Evolutionary conservation across 2,888 invertebrate genomes (phyloP).

Genomic region (Lasioglossum pauxillum): DNA sequence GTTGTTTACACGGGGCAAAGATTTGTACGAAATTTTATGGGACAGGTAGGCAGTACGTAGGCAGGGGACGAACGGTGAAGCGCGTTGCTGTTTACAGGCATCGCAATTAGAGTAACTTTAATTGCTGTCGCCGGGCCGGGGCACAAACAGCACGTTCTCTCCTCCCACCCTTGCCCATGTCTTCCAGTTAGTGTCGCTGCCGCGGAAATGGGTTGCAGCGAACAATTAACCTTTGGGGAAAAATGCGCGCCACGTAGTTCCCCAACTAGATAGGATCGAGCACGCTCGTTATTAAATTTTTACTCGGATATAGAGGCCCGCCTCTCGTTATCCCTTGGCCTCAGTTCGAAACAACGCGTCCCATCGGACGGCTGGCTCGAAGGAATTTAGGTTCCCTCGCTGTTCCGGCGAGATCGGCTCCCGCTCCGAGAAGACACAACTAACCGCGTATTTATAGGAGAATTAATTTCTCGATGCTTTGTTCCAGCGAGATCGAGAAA

Average conservation of each 20-base stretch:
- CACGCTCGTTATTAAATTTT: constrained; percentile 34
- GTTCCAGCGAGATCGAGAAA: neutral
- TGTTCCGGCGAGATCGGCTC: neutral
- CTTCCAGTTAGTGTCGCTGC: constrained; percentile 20
- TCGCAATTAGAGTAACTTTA: constrained; percentile 61
- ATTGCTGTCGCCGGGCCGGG: constrained; percentile 40
- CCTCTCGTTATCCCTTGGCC: constrained; percentile 30
- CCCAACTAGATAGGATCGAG: constrained; percentile 23
- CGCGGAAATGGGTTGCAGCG: constrained; percentile 26
- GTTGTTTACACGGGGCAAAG: constrained; percentile 3
- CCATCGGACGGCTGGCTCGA: neutral
- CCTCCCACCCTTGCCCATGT: neutral
- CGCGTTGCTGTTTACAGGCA: constrained; percentile 47
- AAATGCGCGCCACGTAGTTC: constrained; percentile 8
- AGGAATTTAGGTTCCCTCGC: neutral
- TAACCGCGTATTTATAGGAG: neutral
- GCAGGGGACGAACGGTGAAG: neutral
- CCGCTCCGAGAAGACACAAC: neutral
- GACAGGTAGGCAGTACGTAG: neutral
- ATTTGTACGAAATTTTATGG: constrained; percentile 9
- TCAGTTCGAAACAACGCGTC: constrained; percentile 1
- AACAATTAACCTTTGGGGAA: constrained; percentile 41
- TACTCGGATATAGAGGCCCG: neutral
- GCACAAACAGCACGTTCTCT: constrained; percentile 13
- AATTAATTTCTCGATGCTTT: neutral